Evolutionary conservation across 2,113 vertebrate genomes (phyloP), one percentile per base, ranked within the genome.

Genomic region (Ranitomeya imitator): DNA sequence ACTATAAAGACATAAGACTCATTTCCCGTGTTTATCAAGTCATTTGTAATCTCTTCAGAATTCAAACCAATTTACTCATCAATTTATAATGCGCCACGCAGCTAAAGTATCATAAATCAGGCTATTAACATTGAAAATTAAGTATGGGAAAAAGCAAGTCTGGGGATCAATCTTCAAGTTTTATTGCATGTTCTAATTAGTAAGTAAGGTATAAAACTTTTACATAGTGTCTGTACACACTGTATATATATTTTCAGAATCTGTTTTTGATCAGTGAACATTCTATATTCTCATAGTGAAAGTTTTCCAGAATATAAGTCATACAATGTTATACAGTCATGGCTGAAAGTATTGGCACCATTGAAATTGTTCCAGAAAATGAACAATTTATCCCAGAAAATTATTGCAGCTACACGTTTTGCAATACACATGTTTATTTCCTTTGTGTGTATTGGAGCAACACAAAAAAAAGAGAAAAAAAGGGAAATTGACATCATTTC

Each of bases 51-150:
- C 80, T 88, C 87, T 69, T 78, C 23, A 77, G 81, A 77, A 26
- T 78, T 76, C 67, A 78, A 84, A 67, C 71, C 87, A 88, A 88
- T 88, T 88, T 84, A 88, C 45, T 88, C 67, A 81, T 84, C 87
- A 84, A 84, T 88, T 83, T 88, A 88, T 88, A 65, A 84, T 78
- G 60, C 65, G 63, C 71, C 3, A 23, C n/a, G 21, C 57, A 45
- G 69, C 71, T 88, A 84, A 88, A 83, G 83, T 88, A 88, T 63
- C 67, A 73, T 21, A 88, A 76, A 78, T 83, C 80, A 83, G 67
- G 79, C 79, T 83, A 83, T 78, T 88, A 88, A 88, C 37, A 80
- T 83, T 65, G n/a, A 63, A 83, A 77, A 83, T 76, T 76, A 88
- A 88, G 52, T 55, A 77, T 54, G 57, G 57, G 79, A 87, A 59